phyloP scores from a whole-genome alignment of 2,797 vertebrate species.

The Sibirionetta formosa region DNA sequence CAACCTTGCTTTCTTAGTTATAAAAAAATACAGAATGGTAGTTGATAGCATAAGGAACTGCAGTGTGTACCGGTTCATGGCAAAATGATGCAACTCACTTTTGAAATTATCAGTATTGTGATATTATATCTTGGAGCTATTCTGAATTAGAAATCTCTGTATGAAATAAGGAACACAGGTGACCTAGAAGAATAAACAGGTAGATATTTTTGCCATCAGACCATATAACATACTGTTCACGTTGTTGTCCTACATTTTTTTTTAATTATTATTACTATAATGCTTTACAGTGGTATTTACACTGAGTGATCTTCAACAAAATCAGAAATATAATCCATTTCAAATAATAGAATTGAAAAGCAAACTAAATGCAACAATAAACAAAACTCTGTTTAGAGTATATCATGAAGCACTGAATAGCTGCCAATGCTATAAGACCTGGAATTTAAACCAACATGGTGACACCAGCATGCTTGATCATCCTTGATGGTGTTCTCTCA shows the following conservation, averaged over 20 bases:
- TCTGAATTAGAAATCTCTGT: background rate
- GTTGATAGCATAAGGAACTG: background rate
- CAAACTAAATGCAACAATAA: background rate
- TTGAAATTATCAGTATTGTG: background rate
- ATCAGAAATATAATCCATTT: background rate
- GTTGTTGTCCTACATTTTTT: background rate
- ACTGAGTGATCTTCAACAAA: background rate
- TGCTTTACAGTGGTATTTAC: background rate
- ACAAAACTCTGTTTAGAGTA: background rate
- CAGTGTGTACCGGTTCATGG: background rate
- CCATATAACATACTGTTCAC: background rate
- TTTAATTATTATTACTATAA: background rate
- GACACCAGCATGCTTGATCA: background rate
- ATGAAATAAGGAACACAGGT: background rate
- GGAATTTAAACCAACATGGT: fast-evolving
- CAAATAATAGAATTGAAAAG: background rate
- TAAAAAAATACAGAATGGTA: background rate
- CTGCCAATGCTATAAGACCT: background rate
- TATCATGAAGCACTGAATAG: background rate
- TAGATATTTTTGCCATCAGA: background rate
- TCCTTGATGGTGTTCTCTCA: background rate
- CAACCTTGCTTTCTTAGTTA: background rate
- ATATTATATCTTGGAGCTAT: background rate
- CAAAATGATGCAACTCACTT: background rate
- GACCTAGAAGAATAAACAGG: background rate